Evolutionary conservation across 2,113 vertebrate genomes (phyloP).

Genomic region (Larimichthys crocea): DNA sequence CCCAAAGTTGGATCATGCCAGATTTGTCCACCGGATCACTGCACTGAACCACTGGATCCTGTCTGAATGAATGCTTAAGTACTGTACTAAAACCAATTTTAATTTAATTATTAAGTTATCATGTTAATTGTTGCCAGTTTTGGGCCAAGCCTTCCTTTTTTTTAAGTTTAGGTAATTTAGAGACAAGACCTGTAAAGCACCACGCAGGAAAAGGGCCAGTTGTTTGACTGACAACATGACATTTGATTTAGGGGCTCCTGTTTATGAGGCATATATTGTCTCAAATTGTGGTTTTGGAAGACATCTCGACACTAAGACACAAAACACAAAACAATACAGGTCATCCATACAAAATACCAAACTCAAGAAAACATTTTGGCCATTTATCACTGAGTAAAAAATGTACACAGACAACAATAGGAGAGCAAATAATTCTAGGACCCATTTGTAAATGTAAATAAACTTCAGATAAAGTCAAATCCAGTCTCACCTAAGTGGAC

Average conservation of each 20-base stretch:
- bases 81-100: background rate
- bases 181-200: background rate
- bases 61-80: too few species aligned
- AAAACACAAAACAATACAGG: too few species aligned
- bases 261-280: background rate
- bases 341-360: background rate
- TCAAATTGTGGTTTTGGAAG: too few species aligned
- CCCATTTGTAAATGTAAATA: background rate
- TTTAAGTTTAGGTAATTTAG: background rate
- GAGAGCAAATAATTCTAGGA: background rate
- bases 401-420: background rate
- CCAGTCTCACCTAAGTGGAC: conserved; percentile 69
- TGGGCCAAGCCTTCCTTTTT: background rate
- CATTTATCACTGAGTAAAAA: background rate
- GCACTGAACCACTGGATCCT: too few species aligned
- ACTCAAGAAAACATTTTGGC: background rate
- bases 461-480: background rate
- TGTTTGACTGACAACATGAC: too few species aligned
- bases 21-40: too few species aligned
- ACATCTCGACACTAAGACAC: too few species aligned
- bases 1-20: too few species aligned
- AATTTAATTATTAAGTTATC: too few species aligned
- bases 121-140: too few species aligned
- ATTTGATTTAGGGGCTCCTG: too few species aligned
- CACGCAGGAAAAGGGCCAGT: background rate